phyloP scores from a whole-genome alignment of 2,797 vertebrate genomes.

The Tiaroga cobitis region DNA sequence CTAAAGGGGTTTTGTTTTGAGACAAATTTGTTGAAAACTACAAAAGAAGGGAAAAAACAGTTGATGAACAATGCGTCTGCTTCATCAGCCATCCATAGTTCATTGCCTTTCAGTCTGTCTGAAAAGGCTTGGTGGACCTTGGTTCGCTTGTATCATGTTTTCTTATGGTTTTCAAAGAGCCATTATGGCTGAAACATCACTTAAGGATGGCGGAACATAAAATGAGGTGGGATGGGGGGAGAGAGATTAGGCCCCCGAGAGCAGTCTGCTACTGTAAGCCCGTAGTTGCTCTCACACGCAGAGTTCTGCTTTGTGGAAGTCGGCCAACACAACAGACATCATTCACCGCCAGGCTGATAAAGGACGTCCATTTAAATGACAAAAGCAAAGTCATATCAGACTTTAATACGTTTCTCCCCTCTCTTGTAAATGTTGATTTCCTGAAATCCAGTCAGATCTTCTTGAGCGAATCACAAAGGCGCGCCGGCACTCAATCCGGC shows the following conservation, averaged over 20 bases:
- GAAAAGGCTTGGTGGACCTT: slow-evolving; percentile 38
- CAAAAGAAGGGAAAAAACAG: neutral
- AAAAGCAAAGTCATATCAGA: slow-evolving; percentile 80
- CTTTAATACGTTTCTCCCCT: slow-evolving; percentile 63
- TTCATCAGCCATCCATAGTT: slow-evolving; percentile 23
- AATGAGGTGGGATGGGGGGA: slow-evolving; percentile 72
- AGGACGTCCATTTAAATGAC: slow-evolving; percentile 75
- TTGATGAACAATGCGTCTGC: slow-evolving; percentile 9
- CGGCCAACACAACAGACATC: slow-evolving; percentile 66
- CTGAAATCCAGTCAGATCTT: slow-evolving; percentile 65
- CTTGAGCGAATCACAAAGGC: slow-evolving; percentile 73
- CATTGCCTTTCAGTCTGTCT: slow-evolving; percentile 30
- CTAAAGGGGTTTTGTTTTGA: neutral
- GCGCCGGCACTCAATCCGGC: slow-evolving; percentile 78
- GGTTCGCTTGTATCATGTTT: slow-evolving; percentile 45
- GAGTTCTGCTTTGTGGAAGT: slow-evolving; percentile 57
- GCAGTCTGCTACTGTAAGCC: slow-evolving; percentile 70
- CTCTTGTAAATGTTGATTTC: slow-evolving; percentile 66
- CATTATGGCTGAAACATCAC: slow-evolving; percentile 74
- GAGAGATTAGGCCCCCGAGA: slow-evolving; percentile 73
- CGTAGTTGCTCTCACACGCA: slow-evolving; percentile 64
- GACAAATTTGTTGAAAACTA: slow-evolving; percentile 6
- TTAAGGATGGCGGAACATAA: slow-evolving; percentile 74
- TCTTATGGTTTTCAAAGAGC: slow-evolving; percentile 68
- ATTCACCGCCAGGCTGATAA: slow-evolving; percentile 72